phyloP scores from a whole-genome alignment of 2,797 vertebrate genomes.

The Ctenosaura bakeri region DNA sequence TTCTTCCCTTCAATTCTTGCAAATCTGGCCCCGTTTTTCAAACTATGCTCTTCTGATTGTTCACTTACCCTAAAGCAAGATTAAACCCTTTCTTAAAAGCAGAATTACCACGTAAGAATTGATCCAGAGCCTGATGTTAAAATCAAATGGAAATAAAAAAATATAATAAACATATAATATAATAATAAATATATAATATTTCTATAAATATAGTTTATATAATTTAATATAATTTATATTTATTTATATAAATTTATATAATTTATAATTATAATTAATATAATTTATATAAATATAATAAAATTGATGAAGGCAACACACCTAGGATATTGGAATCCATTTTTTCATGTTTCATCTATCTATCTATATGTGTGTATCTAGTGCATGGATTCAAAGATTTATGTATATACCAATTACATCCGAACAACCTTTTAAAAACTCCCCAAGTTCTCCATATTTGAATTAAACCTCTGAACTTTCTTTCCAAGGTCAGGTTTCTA shows the following conservation, averaged over 20 bases:
- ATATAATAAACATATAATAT: no score
- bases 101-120: no score
- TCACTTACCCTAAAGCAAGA: background rate
- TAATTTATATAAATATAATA: no score
- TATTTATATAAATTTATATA: no score
- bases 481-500: background rate
- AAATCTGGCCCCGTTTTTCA: background rate
- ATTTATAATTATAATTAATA: no score
- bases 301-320: no score
- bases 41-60: background rate
- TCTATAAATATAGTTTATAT: no score
- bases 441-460: background rate
- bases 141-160: slow-evolving; percentile 82
- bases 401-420: background rate
- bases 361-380: background rate
- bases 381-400: background rate
- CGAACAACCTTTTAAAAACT: background rate
- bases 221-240: no score
- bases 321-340: no score
- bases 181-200: no score
- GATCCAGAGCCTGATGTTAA: slow-evolving; percentile 83
- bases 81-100: no score
- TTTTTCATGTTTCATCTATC: no score
- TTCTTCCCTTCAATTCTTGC: background rate
- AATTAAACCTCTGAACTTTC: background rate